Conservation (phyloP, 2,113 vertebrate genomes). For the Colistium nudipinnis region DNA sequence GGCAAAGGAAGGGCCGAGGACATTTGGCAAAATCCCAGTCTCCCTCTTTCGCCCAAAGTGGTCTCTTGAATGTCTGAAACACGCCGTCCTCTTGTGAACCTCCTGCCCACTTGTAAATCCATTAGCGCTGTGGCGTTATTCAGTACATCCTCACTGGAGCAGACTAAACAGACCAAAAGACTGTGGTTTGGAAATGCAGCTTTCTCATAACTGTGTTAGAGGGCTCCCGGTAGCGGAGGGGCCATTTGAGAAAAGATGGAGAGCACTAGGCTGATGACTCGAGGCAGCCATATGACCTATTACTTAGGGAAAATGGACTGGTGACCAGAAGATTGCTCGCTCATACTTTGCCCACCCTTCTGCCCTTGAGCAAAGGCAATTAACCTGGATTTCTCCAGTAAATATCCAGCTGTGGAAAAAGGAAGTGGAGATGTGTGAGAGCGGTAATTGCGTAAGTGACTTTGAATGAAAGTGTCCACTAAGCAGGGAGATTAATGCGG, state of each 20-base stretch:
- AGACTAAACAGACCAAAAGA: constrained; percentile 60
- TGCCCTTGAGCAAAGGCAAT: constrained; percentile 80
- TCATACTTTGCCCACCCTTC: constrained; percentile 74
- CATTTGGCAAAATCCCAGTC: constrained; percentile 42
- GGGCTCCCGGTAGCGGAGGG: constrained; percentile 43
- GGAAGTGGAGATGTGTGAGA: constrained; percentile 70
- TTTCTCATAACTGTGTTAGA: constrained; percentile 57
- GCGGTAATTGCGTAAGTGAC: constrained; percentile 77
- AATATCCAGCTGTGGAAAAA: constrained; percentile 76
- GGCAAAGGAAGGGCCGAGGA: constrained; percentile 23
- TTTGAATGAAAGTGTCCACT: constrained; percentile 80
- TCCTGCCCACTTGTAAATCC: constrained; percentile 65
- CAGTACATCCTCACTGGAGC: constrained; percentile 47
- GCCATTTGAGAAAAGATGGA: constrained; percentile 67
- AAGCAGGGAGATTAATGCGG: constrained; percentile 76
- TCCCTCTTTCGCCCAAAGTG: constrained; percentile 43
- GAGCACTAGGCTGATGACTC: constrained; percentile 65
- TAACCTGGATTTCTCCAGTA: constrained; percentile 79
- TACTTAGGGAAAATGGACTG: constrained; percentile 78
- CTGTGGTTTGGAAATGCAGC: constrained; percentile 41
- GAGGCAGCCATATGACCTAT: constrained; percentile 75
- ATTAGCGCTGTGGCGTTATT: constrained; percentile 69
- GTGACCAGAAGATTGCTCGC: constrained; percentile 81
- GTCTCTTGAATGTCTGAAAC: constrained; percentile 56
- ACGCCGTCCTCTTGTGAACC: constrained; percentile 62